phyloP scores from a whole-genome alignment of 2,113 vertebrate species.

The Tiliqua scincoides region DNA sequence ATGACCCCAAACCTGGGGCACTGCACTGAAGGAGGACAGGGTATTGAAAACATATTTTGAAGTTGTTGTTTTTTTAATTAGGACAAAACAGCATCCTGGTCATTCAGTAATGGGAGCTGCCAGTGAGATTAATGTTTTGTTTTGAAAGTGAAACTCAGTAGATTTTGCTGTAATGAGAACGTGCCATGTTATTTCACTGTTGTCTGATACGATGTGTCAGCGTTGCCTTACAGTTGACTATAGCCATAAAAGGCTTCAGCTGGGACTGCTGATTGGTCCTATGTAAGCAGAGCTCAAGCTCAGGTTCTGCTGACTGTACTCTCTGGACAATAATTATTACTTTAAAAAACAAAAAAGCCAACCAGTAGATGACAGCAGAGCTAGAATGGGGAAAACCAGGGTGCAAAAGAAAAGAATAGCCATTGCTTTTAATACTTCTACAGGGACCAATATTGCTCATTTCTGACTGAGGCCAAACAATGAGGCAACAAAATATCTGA shows the following conservation, averaged over 20 bases:
- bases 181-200: constrained; percentile 49
- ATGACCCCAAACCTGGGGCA: constrained; percentile 30
- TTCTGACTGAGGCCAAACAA: constrained; percentile 36
- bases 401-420: constrained; percentile 18
- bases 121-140: constrained; percentile 66
- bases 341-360: constrained; percentile 25
- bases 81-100: constrained; percentile 36
- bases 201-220: constrained; percentile 61
- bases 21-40: constrained; percentile 50
- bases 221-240: constrained; percentile 59
- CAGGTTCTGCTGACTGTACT: constrained; percentile 36
- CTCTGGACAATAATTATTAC: constrained; percentile 18
- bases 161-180: constrained; percentile 67
- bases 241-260: constrained; percentile 48
- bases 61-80: constrained; percentile 58
- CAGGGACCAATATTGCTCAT: not conserved
- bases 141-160: constrained; percentile 69
- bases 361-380: not conserved
- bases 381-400: constrained; percentile 12
- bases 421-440: constrained; percentile 32
- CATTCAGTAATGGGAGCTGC: constrained; percentile 56
- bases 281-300: constrained; percentile 22
- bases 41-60: constrained; percentile 28
- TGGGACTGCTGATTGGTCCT: constrained; percentile 24
- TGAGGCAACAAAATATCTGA: constrained; percentile 21